Conservation (phyloP, 2,797 vertebrate genomes). For the Lepus townsendii region DNA sequence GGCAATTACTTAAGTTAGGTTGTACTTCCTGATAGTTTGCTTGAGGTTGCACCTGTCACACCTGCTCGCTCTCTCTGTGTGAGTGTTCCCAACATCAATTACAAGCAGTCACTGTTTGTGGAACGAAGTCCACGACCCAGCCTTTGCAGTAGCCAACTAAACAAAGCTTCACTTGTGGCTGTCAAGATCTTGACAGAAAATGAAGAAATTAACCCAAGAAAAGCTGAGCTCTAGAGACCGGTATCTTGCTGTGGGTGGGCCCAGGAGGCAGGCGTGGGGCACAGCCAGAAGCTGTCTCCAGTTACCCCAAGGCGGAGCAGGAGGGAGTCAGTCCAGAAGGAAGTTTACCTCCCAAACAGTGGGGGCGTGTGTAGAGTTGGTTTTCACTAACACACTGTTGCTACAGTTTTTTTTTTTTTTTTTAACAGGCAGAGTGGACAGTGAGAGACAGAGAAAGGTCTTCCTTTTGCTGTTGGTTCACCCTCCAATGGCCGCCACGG, state of each 20-base stretch:
- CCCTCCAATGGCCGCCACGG: too few species aligned
- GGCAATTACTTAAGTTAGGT: not conserved
- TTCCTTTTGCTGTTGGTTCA: too few species aligned
- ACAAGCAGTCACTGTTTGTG: not conserved
- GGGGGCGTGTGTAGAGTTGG: too few species aligned
- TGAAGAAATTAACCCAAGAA: not conserved
- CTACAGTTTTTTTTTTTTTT: too few species aligned
- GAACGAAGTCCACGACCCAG: not conserved
- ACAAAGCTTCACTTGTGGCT: not conserved
- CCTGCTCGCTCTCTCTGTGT: not conserved
- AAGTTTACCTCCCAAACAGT: not conserved
- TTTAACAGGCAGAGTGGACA: too few species aligned
- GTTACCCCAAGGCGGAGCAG: constrained; percentile 1
- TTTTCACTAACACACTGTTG: too few species aligned
- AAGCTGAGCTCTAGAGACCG: not conserved
- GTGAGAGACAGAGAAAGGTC: too few species aligned
- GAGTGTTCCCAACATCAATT: not conserved
- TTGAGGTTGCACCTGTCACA: not conserved
- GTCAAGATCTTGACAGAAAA: not conserved
- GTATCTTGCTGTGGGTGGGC: not conserved
- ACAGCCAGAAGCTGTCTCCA: not conserved
- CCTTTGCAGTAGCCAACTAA: not conserved
- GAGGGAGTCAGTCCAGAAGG: not conserved
- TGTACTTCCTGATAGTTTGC: not conserved
- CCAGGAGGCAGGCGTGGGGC: not conserved